Evolutionary conservation across 1,140 invertebrate genomes (phyloP), one percentile per base, ranked within the genome.

Genomic region (Lucilia sericata): DNA sequence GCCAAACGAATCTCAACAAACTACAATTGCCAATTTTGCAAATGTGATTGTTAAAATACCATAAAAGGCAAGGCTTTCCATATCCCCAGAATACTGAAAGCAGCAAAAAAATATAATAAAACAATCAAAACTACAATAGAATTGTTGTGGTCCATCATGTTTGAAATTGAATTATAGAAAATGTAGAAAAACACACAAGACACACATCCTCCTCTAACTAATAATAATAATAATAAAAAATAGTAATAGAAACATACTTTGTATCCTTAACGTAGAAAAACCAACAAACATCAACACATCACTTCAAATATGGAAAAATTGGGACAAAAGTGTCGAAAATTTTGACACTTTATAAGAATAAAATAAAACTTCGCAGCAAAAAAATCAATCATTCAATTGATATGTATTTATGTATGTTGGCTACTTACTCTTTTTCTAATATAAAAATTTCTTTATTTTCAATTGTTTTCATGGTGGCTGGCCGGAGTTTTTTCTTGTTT

Each of bases 251-350:
- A n/a, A 55, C 42, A 55, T 13, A 55, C 51, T 17, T 76, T 14
- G 74, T 34, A 76, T 76, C 74, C 74, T 76, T 76, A 42, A 76
- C 34, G 30, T 76, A 76, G 34, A 42, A 76, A 76, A 74, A 75
- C 74, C 13, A 25, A n/a, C 19, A 12, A 34, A 76, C 34, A 76
- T 14, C 25, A 25, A 34, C 74, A 75, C 74, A 76, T 30, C 21
- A 74, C 17, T 74, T 76, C 74, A 76, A 76, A 76, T 76, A 76
- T 76, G 74, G 74, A 76, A 76, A 76, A 76, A 76, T 76, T 76
- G 74, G 74, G 74, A 76, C 74, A 76, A 76, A 76, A 76, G 74
- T 76, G 74, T 76, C 74, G 74, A 76, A 76, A 76, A 34, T 76
- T 76, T 76, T 76, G 74, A 76, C 74, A 76, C 74, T 76, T 76